These are phyloP conservation scores for Arrhopalites spinosus DNA, from an alignment of 2,888 invertebrate species.

Conservation along the genomic window DNA sequence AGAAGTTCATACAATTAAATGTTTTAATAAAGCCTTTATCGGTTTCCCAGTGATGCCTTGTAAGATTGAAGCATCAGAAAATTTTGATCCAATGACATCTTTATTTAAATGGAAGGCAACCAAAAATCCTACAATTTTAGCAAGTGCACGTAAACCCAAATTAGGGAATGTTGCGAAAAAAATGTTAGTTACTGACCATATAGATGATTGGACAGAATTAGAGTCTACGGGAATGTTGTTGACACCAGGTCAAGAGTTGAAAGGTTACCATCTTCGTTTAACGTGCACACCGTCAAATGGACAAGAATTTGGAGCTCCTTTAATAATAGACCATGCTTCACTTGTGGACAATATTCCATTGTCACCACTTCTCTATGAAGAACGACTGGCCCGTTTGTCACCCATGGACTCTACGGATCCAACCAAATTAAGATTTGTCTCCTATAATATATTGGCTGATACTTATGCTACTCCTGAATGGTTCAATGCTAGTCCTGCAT, in stretches of 20 bases:
- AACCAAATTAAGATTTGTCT: conserved; percentile 71
- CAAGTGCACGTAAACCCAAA: background rate
- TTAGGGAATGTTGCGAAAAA: background rate
- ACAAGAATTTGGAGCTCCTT: conserved; percentile 41
- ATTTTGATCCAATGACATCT: conserved; percentile 42
- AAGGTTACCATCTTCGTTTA: conserved; percentile 41
- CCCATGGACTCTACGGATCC: conserved; percentile 43
- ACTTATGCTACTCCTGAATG: conserved; percentile 84
- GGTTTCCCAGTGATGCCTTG: conserved; percentile 50
- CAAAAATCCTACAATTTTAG: background rate
- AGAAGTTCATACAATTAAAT: conserved; percentile 49
- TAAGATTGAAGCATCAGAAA: conserved; percentile 48
- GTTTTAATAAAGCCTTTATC: conserved; percentile 35
- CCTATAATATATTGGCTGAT: conserved; percentile 91
- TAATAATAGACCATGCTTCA: conserved; percentile 36
- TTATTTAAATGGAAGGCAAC: conserved; percentile 50
- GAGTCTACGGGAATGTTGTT: conserved; percentile 19
- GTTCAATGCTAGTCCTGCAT: conserved; percentile 75
- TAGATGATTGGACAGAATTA: conserved; percentile 4
- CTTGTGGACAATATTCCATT: conserved; percentile 35
- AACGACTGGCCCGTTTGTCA: conserved; percentile 40
- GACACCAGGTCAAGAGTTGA: conserved; percentile 36
- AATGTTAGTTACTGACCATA: background rate
- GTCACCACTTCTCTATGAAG: conserved; percentile 40
- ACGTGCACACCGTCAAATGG: conserved; percentile 51